Percentiles rank a stretch among this genome's conserved stretches.
Evolutionary conservation across 2,113 vertebrate species (phyloP).

Genomic region (Brachyhypopomus gauderio): DNA sequence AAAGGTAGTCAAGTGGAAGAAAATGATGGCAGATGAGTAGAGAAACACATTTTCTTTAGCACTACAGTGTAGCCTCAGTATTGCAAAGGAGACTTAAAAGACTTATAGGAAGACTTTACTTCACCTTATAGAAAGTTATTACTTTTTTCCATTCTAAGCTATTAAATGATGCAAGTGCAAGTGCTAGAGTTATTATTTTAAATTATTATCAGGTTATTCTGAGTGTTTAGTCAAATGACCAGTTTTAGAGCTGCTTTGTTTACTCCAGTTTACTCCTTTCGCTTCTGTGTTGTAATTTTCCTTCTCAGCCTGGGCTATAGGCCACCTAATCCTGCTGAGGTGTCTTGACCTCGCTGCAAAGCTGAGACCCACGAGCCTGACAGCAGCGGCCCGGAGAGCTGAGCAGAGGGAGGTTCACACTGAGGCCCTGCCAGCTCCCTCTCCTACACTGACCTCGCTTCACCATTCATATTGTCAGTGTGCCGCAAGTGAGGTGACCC

Average conservation of each 20-base stretch:
- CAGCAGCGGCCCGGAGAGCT: slow-evolving; percentile 72
- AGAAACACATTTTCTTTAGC: not conserved
- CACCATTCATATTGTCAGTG: slow-evolving; percentile 69
- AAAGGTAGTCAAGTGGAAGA: not conserved
- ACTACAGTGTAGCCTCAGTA: not conserved
- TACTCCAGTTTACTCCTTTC: not conserved
- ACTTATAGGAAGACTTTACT: not conserved
- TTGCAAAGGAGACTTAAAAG: not conserved
- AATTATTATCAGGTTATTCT: not conserved
- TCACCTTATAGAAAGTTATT: not conserved
- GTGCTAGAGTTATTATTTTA: no score
- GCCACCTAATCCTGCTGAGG: slow-evolving; percentile 41
- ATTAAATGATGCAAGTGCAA: not conserved
- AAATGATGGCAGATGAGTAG: not conserved
- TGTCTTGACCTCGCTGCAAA: slow-evolving; percentile 59
- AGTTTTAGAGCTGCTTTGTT: not conserved
- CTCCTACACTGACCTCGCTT: slow-evolving; percentile 71
- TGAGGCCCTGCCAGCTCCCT: slow-evolving; percentile 53
- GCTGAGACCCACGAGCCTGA: slow-evolving; percentile 77
- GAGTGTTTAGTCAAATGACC: no score
- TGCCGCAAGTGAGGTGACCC: slow-evolving; percentile 68
- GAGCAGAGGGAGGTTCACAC: slow-evolving; percentile 49
- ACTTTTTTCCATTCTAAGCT: not conserved
- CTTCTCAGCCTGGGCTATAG: not conserved
- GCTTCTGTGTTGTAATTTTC: not conserved